Evolutionary conservation across 2,888 invertebrate species (phyloP).

Genomic region (Argyresthia goedartella): DNA sequence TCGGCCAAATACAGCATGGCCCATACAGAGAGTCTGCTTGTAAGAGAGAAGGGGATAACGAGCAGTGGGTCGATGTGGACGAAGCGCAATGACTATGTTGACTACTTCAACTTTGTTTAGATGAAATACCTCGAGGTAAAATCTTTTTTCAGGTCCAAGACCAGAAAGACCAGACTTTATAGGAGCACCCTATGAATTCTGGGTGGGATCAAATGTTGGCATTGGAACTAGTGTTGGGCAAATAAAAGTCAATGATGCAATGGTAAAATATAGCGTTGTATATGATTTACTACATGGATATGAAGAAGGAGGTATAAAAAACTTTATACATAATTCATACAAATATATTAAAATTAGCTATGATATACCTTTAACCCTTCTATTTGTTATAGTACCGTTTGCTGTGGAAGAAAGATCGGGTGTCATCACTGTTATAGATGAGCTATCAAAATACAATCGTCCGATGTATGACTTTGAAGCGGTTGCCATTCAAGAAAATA

Average conservation of each 20-base stretch:
- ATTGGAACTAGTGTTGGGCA: constrained; percentile 90
- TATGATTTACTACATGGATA: constrained; percentile 89
- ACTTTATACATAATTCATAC: not conserved
- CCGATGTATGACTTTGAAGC: constrained; percentile 86
- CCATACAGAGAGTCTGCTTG: no score
- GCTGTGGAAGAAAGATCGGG: constrained; percentile 91
- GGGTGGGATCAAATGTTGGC: constrained; percentile 89
- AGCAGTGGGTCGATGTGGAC: not conserved
- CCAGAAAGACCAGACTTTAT: constrained; percentile 80
- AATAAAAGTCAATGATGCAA: constrained; percentile 80
- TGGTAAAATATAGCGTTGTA: constrained; percentile 75
- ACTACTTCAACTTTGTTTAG: no score
- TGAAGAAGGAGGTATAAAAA: constrained; percentile 78
- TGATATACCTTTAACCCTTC: not conserved
- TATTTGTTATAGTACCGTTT: constrained; percentile 80
- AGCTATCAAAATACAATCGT: constrained; percentile 76
- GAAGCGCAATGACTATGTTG: no score
- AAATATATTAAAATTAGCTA: not conserved
- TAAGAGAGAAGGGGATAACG: no score
- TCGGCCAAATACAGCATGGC: no score
- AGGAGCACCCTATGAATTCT: constrained; percentile 90
- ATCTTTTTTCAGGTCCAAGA: constrained; percentile 45
- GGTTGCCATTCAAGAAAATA: constrained; percentile 75
- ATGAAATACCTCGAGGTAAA: not conserved
- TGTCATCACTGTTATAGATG: constrained; percentile 86